Percentiles rank a stretch among this genome's conserved stretches.
Conservation (phyloP, 2,113 vertebrate species). For the Callocephalon fimbriatum region DNA sequence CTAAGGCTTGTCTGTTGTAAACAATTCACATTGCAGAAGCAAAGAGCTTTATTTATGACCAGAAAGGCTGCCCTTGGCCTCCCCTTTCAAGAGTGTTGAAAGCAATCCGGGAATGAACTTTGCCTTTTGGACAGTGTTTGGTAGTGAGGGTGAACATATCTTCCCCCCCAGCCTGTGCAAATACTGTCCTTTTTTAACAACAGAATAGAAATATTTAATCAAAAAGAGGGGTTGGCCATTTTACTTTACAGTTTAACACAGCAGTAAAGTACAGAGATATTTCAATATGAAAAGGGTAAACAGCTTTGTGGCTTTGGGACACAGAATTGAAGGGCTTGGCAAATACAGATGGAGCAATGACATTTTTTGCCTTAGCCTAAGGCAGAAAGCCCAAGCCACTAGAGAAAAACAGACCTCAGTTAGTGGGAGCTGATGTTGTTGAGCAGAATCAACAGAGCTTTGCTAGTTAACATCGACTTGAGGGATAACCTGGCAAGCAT, state of each 20-base stretch:
- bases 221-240: not conserved
- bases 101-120: conserved; percentile 24
- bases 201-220: not conserved
- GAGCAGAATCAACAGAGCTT: not conserved
- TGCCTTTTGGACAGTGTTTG: conserved; percentile 25
- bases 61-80: not conserved
- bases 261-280: not conserved
- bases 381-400: not conserved
- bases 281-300: not conserved
- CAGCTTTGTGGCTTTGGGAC: conserved; percentile 5
- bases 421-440: not conserved
- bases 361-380: not conserved
- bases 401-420: not conserved
- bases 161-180: not conserved
- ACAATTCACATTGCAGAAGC: conserved; percentile 47
- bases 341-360: not conserved
- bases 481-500: not conserved
- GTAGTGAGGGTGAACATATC: not conserved
- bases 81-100: conserved; percentile 28
- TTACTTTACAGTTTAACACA: not conserved
- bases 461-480: not conserved
- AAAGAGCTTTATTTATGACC: conserved; percentile 23
- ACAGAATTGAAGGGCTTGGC: not conserved
- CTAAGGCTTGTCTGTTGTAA: conserved; percentile 25
- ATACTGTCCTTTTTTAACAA: not conserved